Evolutionary conservation across 2,888 invertebrate species (phyloP), one percentile per base, ranked within the genome.

Genomic region (Icerya purchasi): DNA sequence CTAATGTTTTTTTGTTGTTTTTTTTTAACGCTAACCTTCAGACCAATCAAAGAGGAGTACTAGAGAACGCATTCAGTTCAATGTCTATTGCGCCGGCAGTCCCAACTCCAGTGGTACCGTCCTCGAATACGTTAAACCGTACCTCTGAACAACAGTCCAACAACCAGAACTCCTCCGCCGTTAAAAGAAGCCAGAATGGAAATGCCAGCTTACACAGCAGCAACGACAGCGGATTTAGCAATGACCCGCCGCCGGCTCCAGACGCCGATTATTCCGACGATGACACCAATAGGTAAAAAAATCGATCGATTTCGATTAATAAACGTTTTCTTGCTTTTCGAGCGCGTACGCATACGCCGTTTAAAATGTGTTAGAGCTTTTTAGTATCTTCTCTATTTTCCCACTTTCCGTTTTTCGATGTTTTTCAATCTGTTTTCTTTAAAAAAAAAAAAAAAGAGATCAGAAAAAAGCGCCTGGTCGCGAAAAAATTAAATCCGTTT

Each of bases 221-320:
- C 70, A 90, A 90, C 72, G 90, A 90, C 72, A 89, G 88, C 66
- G 90, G 90, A 19, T 90, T 90, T 72, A 87, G 89, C 68, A 89
- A 90, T 70, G 90, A 90, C 70, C 83, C 84, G 10, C 79, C 79
- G 25, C 88, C 89, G 2, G 83, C 83, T 23, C 90, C 90, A 22
- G 89, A 90, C 72, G 81, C 88, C 62, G 89, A 90, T 72, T 89
- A 90, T 72, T 89, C 88, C 57, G 89, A 90, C 69, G 89, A 89
- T 73, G 89, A 90, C 70, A 83, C 81, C 61, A 78, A 82, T 71
- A 80, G 81, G 81, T 81, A 74, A 69, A 67, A 59, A 56, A 51
- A 61, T 58, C 20, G 58, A n/a, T n/a, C n/a, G n/a, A n/a, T n/a
- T n/a, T n/a, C n/a, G n/a, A n/a, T n/a, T n/a, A n/a, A n/a, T n/a